Evolutionary conservation across 92 coral and sea anemone genomes (phyloP), one percentile per base, ranked within the genome.

Genomic region (Scolanthus callimorphus): DNA sequence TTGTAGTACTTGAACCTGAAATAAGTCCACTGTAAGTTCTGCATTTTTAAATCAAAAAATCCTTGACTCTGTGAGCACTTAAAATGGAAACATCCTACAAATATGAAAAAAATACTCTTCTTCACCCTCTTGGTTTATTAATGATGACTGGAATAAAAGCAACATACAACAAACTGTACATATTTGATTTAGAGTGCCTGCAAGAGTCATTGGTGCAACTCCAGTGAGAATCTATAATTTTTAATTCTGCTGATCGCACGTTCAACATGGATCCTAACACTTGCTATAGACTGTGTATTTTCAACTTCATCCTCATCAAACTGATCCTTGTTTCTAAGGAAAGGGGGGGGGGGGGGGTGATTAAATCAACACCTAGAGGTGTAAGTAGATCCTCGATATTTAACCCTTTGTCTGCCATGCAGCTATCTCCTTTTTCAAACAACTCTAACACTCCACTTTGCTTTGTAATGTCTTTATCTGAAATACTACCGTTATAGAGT

Each of bases 401-500:
- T n/a, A n/a, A n/a, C n/a, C n/a, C 31, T 24, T 55, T 55, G 31
- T 4, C 61, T 50, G 62, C 73, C 70, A 60, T 65, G 74, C 67
- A 73, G 24, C 70, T 65, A 55, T 66, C 80, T 24, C 67, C 80
- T 62, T 73, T 46, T 66, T 73, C 61, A 49, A 73, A 67, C 63
- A 73, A 44, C 49, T 65, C 80, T 55, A 75, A 69, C 48, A 67
- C 60, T 55, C 81, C 68, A 27, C 81, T 66, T n/a, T n/a, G n/a
- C n/a, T n/a, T n/a, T n/a, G n/a, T n/a, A n/a, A n/a, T n/a, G n/a
- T n/a, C n/a, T n/a, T n/a, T n/a, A n/a, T n/a, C n/a, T n/a, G n/a
- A n/a, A n/a, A n/a, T n/a, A n/a, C n/a, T n/a, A n/a, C n/a, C 84
- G 31, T 38, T 71, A 51, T 69, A 77, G 27, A 77, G 79, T 37